These are phyloP conservation scores for Suricata suricatta DNA, from an alignment of 2,113 vertebrate genomes.

Conservation along the genomic window DNA sequence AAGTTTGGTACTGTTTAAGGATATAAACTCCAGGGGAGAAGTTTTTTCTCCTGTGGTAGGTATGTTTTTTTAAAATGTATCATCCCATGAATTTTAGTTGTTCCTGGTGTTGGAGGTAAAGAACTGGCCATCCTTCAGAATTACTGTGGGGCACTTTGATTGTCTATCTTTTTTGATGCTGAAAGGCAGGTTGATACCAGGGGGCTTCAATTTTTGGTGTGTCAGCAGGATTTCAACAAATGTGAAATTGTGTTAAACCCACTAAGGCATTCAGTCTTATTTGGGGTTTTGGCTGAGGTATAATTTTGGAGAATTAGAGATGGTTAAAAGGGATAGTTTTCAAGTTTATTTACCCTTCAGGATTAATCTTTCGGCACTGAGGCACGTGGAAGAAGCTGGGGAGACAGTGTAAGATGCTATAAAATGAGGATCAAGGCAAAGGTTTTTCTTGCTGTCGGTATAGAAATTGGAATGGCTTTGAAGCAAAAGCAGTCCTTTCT, in stretches of 20 bases:
- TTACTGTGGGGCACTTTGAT: neutral
- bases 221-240: conserved; percentile 5
- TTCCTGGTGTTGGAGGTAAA: neutral
- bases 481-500: neutral
- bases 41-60: neutral
- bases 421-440: conserved; percentile 11
- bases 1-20: neutral
- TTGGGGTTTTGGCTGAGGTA: neutral
- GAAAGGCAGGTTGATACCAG: neutral
- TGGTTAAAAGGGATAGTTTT: neutral
- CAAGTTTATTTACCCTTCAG: conserved; percentile 21
- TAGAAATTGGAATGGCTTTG: neutral
- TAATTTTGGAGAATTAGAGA: neutral
- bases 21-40: neutral
- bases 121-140: neutral
- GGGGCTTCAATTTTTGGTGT: neutral
- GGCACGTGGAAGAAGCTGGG: neutral
- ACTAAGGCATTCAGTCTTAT: neutral
- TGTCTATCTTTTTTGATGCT: neutral
- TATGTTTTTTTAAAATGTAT: neutral
- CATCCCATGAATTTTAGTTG: neutral
- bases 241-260: neutral
- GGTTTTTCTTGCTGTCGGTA: neutral
- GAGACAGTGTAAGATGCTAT: neutral
- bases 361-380: neutral